A percentile compares a stretch with the other conserved stretches of the same genome.
Conservation (phyloP, 2,888 invertebrate genomes). For the Monoplex corrugatus region DNA sequence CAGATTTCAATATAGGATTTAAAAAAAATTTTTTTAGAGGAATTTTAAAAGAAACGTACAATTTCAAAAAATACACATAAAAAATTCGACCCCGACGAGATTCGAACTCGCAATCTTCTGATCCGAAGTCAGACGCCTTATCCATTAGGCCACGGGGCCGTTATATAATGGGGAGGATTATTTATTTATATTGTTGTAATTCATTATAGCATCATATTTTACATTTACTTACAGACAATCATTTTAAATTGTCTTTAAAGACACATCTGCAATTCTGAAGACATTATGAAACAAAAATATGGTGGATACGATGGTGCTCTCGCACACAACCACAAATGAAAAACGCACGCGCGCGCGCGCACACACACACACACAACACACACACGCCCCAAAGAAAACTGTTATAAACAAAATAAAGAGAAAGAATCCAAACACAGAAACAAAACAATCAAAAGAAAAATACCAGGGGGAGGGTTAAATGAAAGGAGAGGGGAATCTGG, state of each 20-base stretch:
- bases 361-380: too few relatives aligned
- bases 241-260: background rate
- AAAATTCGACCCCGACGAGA: conserved; percentile 57
- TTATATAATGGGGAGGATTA: background rate
- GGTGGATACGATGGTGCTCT: too few relatives aligned
- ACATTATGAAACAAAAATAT: background rate
- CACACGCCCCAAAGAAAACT: background rate
- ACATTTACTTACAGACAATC: background rate
- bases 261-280: background rate
- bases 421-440: background rate
- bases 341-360: too few relatives aligned
- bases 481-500: background rate
- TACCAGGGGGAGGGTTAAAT: background rate
- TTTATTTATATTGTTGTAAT: background rate
- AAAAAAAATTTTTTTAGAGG: background rate
- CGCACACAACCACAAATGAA: too few relatives aligned
- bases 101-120: conserved; percentile 61
- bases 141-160: conserved; percentile 60
- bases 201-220: background rate
- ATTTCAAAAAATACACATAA: conserved; percentile 24
- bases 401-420: background rate
- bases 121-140: conserved; percentile 61
- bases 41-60: background rate
- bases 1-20: background rate
- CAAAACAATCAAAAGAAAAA: too few relatives aligned